Base-by-base conservation (phyloP, 2,113 vertebrate species). In the Centropristis striata region DNA sequence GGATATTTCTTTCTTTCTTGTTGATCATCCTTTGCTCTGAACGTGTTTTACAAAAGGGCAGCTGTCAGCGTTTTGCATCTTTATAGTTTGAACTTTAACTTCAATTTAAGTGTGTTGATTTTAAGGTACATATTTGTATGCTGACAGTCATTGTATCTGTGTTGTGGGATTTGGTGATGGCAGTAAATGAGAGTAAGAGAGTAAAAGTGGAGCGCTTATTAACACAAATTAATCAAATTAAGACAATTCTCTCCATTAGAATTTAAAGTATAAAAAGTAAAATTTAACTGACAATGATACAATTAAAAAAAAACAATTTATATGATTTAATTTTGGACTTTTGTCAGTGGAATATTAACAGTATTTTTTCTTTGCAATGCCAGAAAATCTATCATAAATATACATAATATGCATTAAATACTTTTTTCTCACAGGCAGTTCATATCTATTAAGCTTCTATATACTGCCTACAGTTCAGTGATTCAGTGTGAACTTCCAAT, bases 401-500 rank as follows among this genome's bases (percentile, higher is more conserved):
- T 49, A 54, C n/a, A n/a, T n/a, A n/a, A n/a, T n/a, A 66, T 66
- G 18, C 18, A 59, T n/a, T 36, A 51, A 71, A 13, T 3, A 14
- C 18, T 21, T 69, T 68, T 72, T 50, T 44, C 32, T 85, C 41
- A 42, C 55, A 28, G 23, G 28, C 36, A 36, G 42, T 58, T 42
- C 47, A 49, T 57, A 74, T 25, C 41, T 41, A 16, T 67, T 77
- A 70, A 79, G 28, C 53, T 10, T 59, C 25, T 78, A 23, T 66
- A 57, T 76, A 58, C 66, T 65, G 46, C 36, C 46, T 65, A n/a
- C 54, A 74, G 51, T 54, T 59, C 21, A 68, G 18, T 23, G 69
- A 69, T 83, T 78, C 64, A 66, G 32, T 57, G 59, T 67, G 42
- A 83, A 75, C 60, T 66, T 80, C 55, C 61, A 74, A 12, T 85